Base-by-base conservation (phyloP, 2,113 vertebrate genomes). In the Pterophyllum scalare region DNA sequence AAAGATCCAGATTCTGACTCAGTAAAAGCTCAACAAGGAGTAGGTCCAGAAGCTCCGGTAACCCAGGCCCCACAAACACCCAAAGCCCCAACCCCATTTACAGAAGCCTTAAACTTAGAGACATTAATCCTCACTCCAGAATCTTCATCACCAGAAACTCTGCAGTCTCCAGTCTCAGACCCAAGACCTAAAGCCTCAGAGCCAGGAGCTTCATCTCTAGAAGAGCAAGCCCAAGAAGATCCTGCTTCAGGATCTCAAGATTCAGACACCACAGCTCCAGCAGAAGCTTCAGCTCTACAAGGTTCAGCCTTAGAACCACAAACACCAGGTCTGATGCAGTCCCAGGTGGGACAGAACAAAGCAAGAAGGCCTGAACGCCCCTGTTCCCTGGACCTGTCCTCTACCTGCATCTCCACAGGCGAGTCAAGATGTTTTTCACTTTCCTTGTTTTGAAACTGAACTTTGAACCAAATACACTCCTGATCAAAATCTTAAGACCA, bases 331-430 rank as follows among this genome's bases (percentile, higher is more conserved):
- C 40, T 83, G 40, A 0, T 89, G 86, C 85, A 79, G 43, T 77
- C 93, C 31, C 96, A 96, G 57, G 90, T 95, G 28, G 93, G 95
- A 64, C 96, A 91, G 65, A 87, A 86, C 64, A 96, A 95, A 76
- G 88, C 92, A 33, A 96, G 96, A 87, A 96, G 97, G 93, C 97
- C 97, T 56, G 96, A 97, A 91, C 97, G 98, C 81, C 98, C 98
- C 15, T 97, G 97, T 88, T 99, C 98, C 0, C 94, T 99, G 93
- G 97, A 99, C 94, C 95, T 99, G 43, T 96, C 97, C 52, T 97
- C 95, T 79, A 88, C 96, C 77, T 93, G 96, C 92, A 95, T 96
- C 74, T 94, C 93, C 82, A 94, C 96, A 90, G 96, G 98, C 98
- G 93, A 97, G 97, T 77, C 26, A 7, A 15, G 6, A 19, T 6